phyloP scores from a whole-genome alignment of 2,113 vertebrate species.

The Gracilinanus agilis region DNA sequence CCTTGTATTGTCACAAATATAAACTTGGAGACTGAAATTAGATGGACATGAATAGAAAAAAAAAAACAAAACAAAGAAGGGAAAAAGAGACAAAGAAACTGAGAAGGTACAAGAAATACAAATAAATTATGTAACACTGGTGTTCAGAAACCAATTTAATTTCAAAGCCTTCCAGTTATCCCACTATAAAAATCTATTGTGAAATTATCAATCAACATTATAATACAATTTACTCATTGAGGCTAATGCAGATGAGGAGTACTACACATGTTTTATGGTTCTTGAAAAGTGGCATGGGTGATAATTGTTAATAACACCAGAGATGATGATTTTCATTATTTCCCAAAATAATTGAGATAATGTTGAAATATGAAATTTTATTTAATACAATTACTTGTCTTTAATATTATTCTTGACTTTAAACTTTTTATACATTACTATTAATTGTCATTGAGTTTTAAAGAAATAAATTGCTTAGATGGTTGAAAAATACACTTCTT shows the following conservation, averaged over 20 bases:
- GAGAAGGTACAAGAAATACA: not conserved
- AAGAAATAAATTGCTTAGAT: not conserved
- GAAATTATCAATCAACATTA: not conserved
- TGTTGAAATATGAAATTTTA: not conserved
- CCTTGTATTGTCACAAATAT: no score
- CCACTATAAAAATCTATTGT: not conserved
- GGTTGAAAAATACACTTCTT: not conserved
- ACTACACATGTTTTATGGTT: not conserved
- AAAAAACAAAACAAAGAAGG: not conserved
- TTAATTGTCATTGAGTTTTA: not conserved
- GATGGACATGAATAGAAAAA: no score
- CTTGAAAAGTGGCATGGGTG: not conserved
- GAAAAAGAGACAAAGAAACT: conserved; percentile 23
- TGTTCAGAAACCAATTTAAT: conserved; percentile 14
- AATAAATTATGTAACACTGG: no score
- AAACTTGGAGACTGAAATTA: no score
- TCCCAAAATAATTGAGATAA: not conserved
- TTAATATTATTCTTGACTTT: not conserved
- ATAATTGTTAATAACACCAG: not conserved
- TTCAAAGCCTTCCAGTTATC: not conserved
- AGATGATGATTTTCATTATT: not conserved
- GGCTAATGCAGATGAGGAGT: not conserved
- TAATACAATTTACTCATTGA: not conserved
- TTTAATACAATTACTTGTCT: not conserved
- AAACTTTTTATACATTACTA: not conserved